Percentiles rank a stretch among this genome's conserved stretches.
These are phyloP conservation scores for Pseudomyrmex gracilis DNA, from an alignment of 1,140 invertebrate species.

Conservation along the genomic window DNA sequence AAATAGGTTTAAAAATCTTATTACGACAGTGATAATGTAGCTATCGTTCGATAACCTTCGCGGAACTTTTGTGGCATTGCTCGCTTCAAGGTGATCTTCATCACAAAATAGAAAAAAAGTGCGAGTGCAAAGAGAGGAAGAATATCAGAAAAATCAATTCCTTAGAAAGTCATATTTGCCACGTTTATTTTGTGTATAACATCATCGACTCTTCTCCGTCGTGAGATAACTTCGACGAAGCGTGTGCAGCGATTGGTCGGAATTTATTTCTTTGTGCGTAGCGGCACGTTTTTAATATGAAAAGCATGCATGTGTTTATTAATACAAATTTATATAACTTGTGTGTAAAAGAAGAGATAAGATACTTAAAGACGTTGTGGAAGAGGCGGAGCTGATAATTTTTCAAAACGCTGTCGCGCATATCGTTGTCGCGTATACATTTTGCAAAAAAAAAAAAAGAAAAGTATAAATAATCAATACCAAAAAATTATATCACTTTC, in stretches of 20 bases:
- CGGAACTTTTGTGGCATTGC: constrained; percentile 17
- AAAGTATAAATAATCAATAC: background rate
- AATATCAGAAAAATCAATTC: constrained; percentile 15
- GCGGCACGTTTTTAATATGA: no score
- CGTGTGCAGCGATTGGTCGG: no score
- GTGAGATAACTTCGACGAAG: background rate
- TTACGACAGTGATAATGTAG: constrained; percentile 49
- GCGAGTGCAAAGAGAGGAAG: background rate
- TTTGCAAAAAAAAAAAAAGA: background rate
- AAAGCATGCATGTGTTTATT: no score
- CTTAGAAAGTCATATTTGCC: background rate
- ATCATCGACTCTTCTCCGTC: background rate
- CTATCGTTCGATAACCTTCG: constrained; percentile 46
- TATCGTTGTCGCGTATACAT: no score
- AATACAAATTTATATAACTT: no score
- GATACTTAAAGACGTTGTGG: no score
- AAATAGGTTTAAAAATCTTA: constrained; percentile 40
- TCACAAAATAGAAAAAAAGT: constrained; percentile 25
- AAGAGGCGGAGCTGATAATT: no score
- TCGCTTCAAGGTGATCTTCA: constrained; percentile 35
- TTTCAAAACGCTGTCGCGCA: no score
- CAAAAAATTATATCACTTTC: background rate
- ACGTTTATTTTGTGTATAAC: background rate
- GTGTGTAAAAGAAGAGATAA: no score
- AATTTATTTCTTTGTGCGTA: no score